phyloP scores from a whole-genome alignment of 92 coral and sea anemone genomes.

The Epizoanthus fatuus region DNA sequence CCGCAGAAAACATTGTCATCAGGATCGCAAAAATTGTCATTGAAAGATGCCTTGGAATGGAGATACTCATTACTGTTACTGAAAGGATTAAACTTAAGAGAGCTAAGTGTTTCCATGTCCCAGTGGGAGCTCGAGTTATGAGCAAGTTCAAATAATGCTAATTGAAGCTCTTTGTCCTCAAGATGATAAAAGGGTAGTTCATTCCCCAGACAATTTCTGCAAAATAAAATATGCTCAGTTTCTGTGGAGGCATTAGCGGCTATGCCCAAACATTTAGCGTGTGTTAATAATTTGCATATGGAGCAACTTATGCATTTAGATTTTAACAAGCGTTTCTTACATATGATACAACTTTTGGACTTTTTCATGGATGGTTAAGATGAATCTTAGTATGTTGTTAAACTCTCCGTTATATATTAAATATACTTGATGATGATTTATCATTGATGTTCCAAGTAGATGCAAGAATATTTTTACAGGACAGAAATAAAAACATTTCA shows the following conservation, averaged over 20 bases:
- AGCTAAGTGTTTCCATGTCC: constrained; percentile 10
- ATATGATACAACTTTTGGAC: constrained; percentile 6
- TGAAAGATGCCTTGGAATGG: constrained; percentile 25
- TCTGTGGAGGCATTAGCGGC: constrained; percentile 9
- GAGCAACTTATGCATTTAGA: constrained; percentile 4
- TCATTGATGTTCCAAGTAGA: too few relatives aligned
- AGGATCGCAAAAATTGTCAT: background rate
- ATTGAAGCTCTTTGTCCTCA: constrained; percentile 9
- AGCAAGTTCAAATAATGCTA: constrained; percentile 26
- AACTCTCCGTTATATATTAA: too few relatives aligned
- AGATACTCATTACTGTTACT: background rate
- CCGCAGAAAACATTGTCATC: background rate
- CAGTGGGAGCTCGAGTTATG: constrained; percentile 2
- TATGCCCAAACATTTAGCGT: constrained; percentile 16
- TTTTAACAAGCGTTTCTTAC: constrained; percentile 14
- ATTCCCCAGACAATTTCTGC: background rate
- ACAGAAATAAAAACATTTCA: too few relatives aligned
- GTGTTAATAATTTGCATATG: constrained; percentile 21
- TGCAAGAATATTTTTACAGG: too few relatives aligned
- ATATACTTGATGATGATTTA: too few relatives aligned
- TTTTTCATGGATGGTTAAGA: background rate
- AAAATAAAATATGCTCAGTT: background rate
- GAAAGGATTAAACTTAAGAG: too few relatives aligned
- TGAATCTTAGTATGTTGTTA: too few relatives aligned
- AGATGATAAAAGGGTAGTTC: background rate